Percentiles rank a stretch among this genome's conserved stretches.
Evolutionary conservation across 1,140 invertebrate genomes (phyloP).

Genomic region (Drosophila murphyi): DNA sequence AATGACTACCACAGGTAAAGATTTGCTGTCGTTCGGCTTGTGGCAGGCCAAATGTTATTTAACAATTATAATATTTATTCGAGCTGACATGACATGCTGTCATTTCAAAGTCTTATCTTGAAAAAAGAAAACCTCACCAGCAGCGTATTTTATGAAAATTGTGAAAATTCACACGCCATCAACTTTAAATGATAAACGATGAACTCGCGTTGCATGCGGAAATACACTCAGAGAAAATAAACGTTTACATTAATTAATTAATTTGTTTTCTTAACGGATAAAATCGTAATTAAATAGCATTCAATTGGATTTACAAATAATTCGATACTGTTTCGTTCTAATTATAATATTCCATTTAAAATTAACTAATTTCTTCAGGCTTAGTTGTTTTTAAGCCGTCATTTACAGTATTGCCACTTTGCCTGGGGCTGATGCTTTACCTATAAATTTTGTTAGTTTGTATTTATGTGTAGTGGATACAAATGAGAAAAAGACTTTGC

Average conservation of each 20-base stretch:
- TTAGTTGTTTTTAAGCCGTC: too few species aligned
- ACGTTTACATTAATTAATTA: too few species aligned
- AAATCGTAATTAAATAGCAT: too few species aligned
- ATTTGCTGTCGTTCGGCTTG: slow-evolving; percentile 4
- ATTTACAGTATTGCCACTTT: too few species aligned
- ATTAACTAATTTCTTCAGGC: too few species aligned
- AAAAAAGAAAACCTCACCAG: slow-evolving; percentile 10
- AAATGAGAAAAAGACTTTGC: background rate
- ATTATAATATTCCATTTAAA: too few species aligned
- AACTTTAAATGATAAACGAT: background rate
- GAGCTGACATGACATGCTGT: slow-evolving; percentile 27
- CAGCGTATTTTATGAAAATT: background rate
- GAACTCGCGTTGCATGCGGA: background rate
- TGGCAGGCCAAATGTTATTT: slow-evolving; percentile 46
- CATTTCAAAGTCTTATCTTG: slow-evolving; percentile 44
- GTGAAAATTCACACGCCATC: slow-evolving; percentile 42
- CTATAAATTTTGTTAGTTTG: too few species aligned
- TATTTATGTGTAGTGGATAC: too few species aligned
- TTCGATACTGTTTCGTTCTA: too few species aligned
- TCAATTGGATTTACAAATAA: too few species aligned
- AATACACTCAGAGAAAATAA: slow-evolving; percentile 15
- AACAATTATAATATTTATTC: slow-evolving; percentile 62
- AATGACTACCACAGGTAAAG: background rate
- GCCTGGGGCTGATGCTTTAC: too few species aligned
- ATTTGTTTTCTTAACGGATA: too few species aligned